These are phyloP conservation scores for Lingula anatina DNA, from an alignment of 2,888 invertebrate genomes.

Conservation along the genomic window DNA sequence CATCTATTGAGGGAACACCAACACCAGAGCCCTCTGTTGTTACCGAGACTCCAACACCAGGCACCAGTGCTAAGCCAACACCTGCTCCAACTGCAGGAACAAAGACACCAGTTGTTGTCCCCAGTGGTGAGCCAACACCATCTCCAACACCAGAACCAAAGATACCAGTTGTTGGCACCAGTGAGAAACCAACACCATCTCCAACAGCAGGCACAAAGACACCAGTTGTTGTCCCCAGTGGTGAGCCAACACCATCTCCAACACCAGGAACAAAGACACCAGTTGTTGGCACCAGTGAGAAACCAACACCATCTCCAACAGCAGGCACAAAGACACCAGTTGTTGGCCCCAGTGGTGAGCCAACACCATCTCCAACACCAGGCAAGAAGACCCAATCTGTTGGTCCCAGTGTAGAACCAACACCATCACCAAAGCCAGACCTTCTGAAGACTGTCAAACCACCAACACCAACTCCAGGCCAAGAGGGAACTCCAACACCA, in stretches of 20 bases:
- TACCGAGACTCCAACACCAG: constrained; percentile 3
- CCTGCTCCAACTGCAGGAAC: constrained; percentile 14
- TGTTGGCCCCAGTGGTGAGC: not conserved
- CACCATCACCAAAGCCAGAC: constrained; percentile 8
- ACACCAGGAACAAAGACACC: no score
- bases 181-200: constrained; percentile 10
- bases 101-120: not conserved
- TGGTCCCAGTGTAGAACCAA: constrained; percentile 5
- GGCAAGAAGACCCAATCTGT: not conserved
- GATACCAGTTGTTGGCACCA: not conserved
- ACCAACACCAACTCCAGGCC: not conserved
- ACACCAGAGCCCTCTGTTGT: no score
- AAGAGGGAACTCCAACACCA: constrained; percentile 3
- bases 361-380: not conserved
- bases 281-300: not conserved
- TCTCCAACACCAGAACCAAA: not conserved
- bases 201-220: constrained; percentile 4
- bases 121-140: not conserved
- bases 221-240: not conserved
- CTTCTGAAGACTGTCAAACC: constrained; percentile 2
- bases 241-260: no score
- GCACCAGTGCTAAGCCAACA: constrained; percentile 4
- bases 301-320: constrained; percentile 6
- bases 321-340: not conserved
- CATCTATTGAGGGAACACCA: not conserved